These are phyloP conservation scores for Mesorhabditis spiculigera DNA, from an alignment of 2,888 invertebrate species.

Conservation along the genomic window DNA sequence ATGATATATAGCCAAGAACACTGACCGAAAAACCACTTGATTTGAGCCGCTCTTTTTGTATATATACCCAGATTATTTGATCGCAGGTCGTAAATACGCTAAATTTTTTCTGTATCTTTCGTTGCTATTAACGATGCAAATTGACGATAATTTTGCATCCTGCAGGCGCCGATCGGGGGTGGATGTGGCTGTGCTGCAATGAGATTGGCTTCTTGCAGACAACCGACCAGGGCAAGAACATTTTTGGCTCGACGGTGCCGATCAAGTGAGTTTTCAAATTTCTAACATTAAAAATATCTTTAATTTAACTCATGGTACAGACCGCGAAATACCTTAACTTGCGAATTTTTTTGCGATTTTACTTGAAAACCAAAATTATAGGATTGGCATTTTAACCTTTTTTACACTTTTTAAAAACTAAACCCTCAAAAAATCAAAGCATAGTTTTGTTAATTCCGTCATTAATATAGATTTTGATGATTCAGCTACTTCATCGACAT, in stretches of 20 bases:
- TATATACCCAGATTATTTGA: too few relatives aligned
- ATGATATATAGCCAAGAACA: too few relatives aligned
- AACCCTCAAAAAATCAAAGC: too few relatives aligned
- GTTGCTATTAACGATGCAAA: too few relatives aligned
- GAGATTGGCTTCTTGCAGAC: constrained; percentile 49
- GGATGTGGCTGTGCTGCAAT: constrained; percentile 51
- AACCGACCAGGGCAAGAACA: constrained; percentile 36
- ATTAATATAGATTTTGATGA: not conserved
- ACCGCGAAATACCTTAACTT: not conserved
- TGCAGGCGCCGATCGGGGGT: constrained; percentile 30
- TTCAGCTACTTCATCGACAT: constrained; percentile 41
- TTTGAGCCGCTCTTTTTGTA: too few relatives aligned
- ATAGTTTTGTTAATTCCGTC: not conserved
- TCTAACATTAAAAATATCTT: constrained; percentile 1
- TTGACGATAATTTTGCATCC: too few relatives aligned
- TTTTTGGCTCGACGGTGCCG: constrained; percentile 39
- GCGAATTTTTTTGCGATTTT: not conserved
- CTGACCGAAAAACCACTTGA: too few relatives aligned
- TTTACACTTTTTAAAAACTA: too few relatives aligned
- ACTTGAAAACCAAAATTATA: too few relatives aligned
- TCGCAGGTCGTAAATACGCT: too few relatives aligned
- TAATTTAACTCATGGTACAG: not conserved
- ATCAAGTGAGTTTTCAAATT: constrained; percentile 23
- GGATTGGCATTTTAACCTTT: too few relatives aligned
- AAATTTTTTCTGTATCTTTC: too few relatives aligned